Percentiles rank a stretch among this genome's conserved stretches.
phyloP scores from a whole-genome alignment of 1,140 invertebrate species.

The Centruroides vittatus region DNA sequence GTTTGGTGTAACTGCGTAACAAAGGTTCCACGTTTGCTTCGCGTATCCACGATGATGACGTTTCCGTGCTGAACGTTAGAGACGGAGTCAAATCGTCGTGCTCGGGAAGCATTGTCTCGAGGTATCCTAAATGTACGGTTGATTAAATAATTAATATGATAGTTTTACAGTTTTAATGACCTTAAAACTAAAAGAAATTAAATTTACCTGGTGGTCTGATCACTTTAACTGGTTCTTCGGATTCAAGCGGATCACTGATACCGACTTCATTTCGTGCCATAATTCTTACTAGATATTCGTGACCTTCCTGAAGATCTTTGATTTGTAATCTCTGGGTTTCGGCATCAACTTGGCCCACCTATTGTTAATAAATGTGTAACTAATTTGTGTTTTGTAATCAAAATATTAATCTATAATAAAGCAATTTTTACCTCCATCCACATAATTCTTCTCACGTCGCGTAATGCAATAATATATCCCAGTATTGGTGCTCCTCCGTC shows the following conservation, averaged over 20 bases:
- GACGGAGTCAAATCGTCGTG: constrained; percentile 44
- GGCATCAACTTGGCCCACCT: constrained; percentile 63
- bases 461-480: constrained; percentile 82
- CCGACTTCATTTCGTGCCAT: constrained; percentile 92
- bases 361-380: not conserved
- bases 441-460: constrained; percentile 82
- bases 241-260: constrained; percentile 80
- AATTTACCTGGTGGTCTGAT: constrained; percentile 56
- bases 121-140: constrained; percentile 16
- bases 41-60: constrained; percentile 80
- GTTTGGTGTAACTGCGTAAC: constrained; percentile 70
- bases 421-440: constrained; percentile 58
- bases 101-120: constrained; percentile 32
- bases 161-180: too few relatives aligned
- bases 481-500: constrained; percentile 83
- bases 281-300: constrained; percentile 77
- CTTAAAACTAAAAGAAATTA: too few relatives aligned
- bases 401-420: too few relatives aligned
- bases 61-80: constrained; percentile 59
- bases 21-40: constrained; percentile 86
- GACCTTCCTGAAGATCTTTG: constrained; percentile 64
- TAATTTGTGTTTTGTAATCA: too few relatives aligned
- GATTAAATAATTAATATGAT: too few relatives aligned
- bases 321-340: constrained; percentile 66
- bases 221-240: constrained; percentile 79